A percentile compares a stretch with the other conserved stretches of the same genome.
Conservation (phyloP, 2,888 invertebrate species). For the Apodemia zela region DNA sequence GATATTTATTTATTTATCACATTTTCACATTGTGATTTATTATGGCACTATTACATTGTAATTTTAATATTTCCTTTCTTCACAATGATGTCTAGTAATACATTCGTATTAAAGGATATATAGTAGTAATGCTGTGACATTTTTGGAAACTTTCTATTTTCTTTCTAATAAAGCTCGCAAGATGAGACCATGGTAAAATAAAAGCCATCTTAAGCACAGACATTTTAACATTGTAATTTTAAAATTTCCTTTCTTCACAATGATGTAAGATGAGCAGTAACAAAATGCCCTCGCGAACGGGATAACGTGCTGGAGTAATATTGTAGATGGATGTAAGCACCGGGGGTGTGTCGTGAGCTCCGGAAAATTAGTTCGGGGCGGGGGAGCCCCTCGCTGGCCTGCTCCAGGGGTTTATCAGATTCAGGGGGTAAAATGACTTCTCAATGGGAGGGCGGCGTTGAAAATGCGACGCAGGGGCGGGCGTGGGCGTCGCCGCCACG, state of each 20-base stretch:
- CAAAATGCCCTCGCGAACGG: constrained; percentile 72
- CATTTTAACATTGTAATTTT: constrained; percentile 42
- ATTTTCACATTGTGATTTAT: too few species aligned
- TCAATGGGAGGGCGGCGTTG: constrained; percentile 74
- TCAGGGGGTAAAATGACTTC: constrained; percentile 78
- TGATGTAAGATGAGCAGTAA: constrained; percentile 65
- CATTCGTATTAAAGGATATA: too few species aligned
- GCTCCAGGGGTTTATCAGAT: constrained; percentile 74
- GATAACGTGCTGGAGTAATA: constrained; percentile 78
- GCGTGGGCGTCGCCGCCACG: constrained; percentile 75
- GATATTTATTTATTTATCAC: too few species aligned
- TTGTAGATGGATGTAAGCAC: constrained; percentile 80
- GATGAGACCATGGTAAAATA: neutral
- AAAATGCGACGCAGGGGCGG: constrained; percentile 59
- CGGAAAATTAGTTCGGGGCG: constrained; percentile 80
- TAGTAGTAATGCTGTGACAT: too few species aligned
- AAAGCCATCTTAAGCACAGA: neutral
- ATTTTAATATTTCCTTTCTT: constrained; percentile 61
- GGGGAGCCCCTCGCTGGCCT: constrained; percentile 63
- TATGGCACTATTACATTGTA: too few species aligned
- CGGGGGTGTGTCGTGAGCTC: constrained; percentile 79
- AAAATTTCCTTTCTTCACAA: constrained; percentile 58
- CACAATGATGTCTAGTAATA: constrained; percentile 37
- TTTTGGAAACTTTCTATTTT: too few species aligned
- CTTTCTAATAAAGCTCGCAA: too few species aligned